Base-by-base conservation (phyloP, 1,140 invertebrate species). In the Trichogramma pretiosum region DNA sequence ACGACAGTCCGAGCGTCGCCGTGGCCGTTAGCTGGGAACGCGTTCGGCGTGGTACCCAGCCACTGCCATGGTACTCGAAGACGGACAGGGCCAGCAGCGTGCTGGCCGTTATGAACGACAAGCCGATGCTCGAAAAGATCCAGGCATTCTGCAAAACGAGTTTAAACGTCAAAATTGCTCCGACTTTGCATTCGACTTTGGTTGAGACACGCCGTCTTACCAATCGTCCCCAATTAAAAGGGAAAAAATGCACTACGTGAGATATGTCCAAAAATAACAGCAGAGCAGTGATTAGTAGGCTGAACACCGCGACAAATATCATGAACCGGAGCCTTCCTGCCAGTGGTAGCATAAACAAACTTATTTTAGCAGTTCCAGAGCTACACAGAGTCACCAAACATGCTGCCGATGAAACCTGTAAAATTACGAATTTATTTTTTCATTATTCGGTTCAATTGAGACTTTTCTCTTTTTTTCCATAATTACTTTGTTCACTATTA, bases 181-280 rank as follows among this genome's bases (percentile, higher is more conserved):
- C 14, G 24, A 42, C 42, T 7, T 28, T 28, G 24, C 5, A 28
- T 7, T 5, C 5, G 24, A 11, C 11, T 7, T 11, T 28, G 13
- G 16, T 18, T 28, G 30, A 23, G n/a, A 32, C 14, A 40, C n/a
- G 35, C 43, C 23, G 46, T 76, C 81, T 77, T 68, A 87, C 85
- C 76, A 88, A 63, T 77, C 80, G 83, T 51, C 79, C 75, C 85
- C 85, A 89, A 67, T 87, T 86, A 62, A 89, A 81, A 55, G 86
- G 85, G 71, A 89, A 85, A 70, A 88, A 76, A 60, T 83, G 80
- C 48, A 82, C 76, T 56, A 87, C 80, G 60, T 87, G 81, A 56
- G 87, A 85, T 67, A 90, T 81, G 77, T 89, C 87, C 67, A 89
- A 80, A 74, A 87, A 83, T 60, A 90, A 77, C 67, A 89, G 78